Percentiles rank a stretch among this genome's conserved stretches.
Conservation (phyloP, 1,140 invertebrate species). For the Proales similis region DNA sequence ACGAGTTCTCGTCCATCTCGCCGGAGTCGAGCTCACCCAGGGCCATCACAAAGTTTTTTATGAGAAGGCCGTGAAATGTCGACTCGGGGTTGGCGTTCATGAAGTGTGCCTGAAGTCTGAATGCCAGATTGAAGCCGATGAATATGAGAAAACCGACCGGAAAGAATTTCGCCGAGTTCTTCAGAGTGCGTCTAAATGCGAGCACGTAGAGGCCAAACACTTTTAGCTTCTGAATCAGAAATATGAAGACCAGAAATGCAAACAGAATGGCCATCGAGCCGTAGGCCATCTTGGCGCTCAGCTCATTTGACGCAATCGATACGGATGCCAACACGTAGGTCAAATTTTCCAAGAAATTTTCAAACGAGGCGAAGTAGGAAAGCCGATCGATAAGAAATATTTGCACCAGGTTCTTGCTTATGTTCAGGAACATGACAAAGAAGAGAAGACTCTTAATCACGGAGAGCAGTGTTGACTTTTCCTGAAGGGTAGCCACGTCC, state of each 20-base stretch:
- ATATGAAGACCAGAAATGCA: slow-evolving; percentile 25
- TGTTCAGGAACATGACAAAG: neutral
- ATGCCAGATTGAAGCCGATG: slow-evolving; percentile 31
- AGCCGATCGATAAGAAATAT: slow-evolving; percentile 9
- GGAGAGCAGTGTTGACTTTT: too few relatives aligned
- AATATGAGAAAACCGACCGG: slow-evolving; percentile 26
- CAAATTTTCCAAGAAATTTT: slow-evolving; percentile 16
- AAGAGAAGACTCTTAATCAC: neutral
- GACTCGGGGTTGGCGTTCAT: slow-evolving; percentile 1
- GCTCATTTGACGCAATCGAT: neutral
- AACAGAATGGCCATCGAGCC: slow-evolving; percentile 8
- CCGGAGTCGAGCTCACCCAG: slow-evolving; percentile 23
- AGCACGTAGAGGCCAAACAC: slow-evolving; percentile 30
- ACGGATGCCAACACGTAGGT: slow-evolving; percentile 9
- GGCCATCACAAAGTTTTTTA: slow-evolving; percentile 20
- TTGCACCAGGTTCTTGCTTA: slow-evolving; percentile 21
- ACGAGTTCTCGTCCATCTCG: slow-evolving; percentile 9
- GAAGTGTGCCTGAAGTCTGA: slow-evolving; percentile 24
- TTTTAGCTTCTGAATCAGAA: slow-evolving; percentile 36
- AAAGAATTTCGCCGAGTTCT: slow-evolving; percentile 37
- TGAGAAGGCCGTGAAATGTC: neutral
- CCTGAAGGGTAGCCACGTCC: too few relatives aligned
- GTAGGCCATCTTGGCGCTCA: neutral
- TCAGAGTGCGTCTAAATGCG: slow-evolving; percentile 15
- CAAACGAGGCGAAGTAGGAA: slow-evolving; percentile 14